These are phyloP conservation scores for Seira ritae DNA, from an alignment of 2,888 invertebrate species.

Conservation along the genomic window DNA sequence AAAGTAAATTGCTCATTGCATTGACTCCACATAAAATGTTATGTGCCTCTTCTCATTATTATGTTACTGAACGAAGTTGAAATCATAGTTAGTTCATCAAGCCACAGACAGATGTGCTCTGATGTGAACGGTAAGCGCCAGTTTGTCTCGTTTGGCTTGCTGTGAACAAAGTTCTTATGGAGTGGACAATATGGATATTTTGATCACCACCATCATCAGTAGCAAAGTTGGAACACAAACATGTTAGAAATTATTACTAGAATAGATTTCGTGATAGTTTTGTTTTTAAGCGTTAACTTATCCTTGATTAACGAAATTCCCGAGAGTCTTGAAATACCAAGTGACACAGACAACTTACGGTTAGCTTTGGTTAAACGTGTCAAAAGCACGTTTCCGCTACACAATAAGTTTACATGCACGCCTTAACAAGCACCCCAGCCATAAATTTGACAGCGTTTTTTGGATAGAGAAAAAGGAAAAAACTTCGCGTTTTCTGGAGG, in stretches of 20 bases:
- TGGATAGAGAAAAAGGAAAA: not conserved
- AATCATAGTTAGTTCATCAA: not conserved
- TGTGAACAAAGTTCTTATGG: not conserved
- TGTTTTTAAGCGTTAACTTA: not conserved
- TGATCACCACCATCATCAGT: not conserved
- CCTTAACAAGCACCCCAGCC: too few relatives aligned
- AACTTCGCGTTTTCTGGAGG: not conserved
- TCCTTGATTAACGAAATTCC: too few relatives aligned
- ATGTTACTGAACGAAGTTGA: not conserved
- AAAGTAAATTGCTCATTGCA: not conserved
- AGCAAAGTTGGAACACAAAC: not conserved
- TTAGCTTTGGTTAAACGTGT: too few relatives aligned
- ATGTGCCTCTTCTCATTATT: not conserved
- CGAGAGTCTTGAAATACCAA: too few relatives aligned
- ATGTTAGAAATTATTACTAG: not conserved
- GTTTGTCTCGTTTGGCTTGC: not conserved
- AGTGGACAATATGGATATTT: not conserved
- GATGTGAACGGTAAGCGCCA: not conserved
- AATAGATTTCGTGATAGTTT: not conserved
- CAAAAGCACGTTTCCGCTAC: too few relatives aligned
- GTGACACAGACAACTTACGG: too few relatives aligned
- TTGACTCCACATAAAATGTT: not conserved
- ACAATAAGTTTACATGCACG: too few relatives aligned
- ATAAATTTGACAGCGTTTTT: too few relatives aligned
- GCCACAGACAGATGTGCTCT: not conserved